Base-by-base conservation (phyloP, 1,140 invertebrate species). In the Pentalonia nigronervosa region DNA sequence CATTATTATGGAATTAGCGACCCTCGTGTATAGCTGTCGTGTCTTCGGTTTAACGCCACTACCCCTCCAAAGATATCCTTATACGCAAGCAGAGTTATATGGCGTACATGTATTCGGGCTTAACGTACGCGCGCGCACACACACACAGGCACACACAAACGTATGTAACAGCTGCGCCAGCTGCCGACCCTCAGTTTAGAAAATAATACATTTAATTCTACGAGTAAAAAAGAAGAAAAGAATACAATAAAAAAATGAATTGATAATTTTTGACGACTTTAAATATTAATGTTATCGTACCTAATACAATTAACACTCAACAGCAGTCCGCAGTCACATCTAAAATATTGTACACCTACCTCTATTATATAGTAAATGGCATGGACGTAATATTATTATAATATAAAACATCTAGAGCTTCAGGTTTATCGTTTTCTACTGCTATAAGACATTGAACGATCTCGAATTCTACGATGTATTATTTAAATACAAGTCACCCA, bases 31-130 rank as follows among this genome's bases (percentile, higher is more conserved):
- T 41, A 92, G 76, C 90, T 92, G 90, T 92, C 90, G 67, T 92
- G 90, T 92, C 90, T 92, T 92, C 90, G 90, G 90, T 92, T 92
- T 92, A 92, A 92, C 90, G 67, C 90, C 45, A 83, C 90, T 83
- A 92, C 76, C 90, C 67, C 30, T 83, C 20, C 90, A 34, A 25
- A 34, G 90, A 92, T 92, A 83, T 83, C 45, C 67, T 92, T 83
- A 30, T 60, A 91, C n/a, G 89, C 23, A 0, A 20, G 25, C 14
- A n/a, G 60, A 76, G 60, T 76, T 90, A 47, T 60, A 67, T 45
- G 7, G 48, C 48, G 53, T 89, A 56, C 34, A 41, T 89, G 50
- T 89, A 89, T 89, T 89, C 23, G 88, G 50, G 34, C n/a, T 89
- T 89, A 53, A 53, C 47, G 21, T 50, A 50, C n/a, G n/a, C n/a